A percentile compares a stretch with the other conserved stretches of the same genome.
Conservation (phyloP, 2,888 invertebrate genomes). For the Labia minor region DNA sequence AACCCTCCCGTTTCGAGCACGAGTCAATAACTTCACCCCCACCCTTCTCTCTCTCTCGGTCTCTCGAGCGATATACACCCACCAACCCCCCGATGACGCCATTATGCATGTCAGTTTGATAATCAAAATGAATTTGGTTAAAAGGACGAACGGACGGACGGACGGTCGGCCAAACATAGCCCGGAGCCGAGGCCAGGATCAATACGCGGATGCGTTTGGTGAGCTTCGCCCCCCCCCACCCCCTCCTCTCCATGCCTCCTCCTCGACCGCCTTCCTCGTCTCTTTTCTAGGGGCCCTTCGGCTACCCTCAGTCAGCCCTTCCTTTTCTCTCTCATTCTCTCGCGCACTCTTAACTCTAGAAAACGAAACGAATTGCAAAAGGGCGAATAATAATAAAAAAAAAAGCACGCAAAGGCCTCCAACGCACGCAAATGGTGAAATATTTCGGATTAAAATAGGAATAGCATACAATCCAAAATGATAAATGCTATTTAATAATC, state of each 20-base stretch:
- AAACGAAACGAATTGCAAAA: conserved; percentile 3
- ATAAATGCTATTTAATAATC: no score
- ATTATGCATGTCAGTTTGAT: conserved; percentile 13
- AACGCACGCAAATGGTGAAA: no score
- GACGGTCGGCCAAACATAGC: neutral
- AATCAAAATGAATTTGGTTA: conserved; percentile 13
- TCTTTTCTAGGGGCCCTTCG: no score
- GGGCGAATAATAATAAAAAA: neutral
- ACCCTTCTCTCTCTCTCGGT: no score
- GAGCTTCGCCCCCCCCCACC: neutral
- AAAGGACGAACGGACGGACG: neutral
- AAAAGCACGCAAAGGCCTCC: no score
- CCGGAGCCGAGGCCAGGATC: conserved; percentile 13
- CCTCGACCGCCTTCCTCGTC: neutral
- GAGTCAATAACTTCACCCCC: neutral
- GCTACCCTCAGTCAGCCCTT: neutral
- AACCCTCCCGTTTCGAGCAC: neutral
- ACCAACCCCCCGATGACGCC: neutral
- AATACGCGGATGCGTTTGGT: neutral
- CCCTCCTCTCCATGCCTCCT: neutral
- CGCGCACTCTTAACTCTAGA: neutral
- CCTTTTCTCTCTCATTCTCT: neutral
- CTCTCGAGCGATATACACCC: no score
- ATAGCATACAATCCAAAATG: no score
- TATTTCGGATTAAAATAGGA: no score